Evolutionary conservation across 2,888 invertebrate species (phyloP).

Genomic region (Bembecia ichneumoniformis): DNA sequence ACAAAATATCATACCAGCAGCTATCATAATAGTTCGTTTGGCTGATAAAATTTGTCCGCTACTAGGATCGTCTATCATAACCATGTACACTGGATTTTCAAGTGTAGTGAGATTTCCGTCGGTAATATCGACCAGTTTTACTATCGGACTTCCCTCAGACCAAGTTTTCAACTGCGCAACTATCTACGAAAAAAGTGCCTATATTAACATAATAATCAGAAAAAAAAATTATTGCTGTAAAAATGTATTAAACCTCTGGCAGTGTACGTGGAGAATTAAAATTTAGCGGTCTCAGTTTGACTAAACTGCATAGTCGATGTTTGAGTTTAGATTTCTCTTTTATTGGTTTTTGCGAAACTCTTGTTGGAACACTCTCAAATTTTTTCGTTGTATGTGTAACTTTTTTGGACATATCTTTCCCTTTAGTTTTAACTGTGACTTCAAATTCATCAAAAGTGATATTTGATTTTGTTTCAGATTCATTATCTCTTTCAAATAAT

Average conservation of each 20-base stretch:
- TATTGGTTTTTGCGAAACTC: background rate
- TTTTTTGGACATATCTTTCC: background rate
- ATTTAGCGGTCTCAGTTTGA: constrained; percentile 36
- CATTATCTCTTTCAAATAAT: background rate
- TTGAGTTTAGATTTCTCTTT: constrained; percentile 13
- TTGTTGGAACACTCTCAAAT: background rate
- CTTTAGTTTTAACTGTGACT: constrained; percentile 2
- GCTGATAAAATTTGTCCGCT: constrained; percentile 54
- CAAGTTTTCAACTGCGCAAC: constrained; percentile 44
- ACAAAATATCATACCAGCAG: constrained; percentile 39
- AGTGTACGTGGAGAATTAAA: constrained; percentile 49
- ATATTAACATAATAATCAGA: constrained; percentile 1
- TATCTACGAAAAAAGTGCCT: constrained; percentile 30
- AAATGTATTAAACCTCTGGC: constrained; percentile 35
- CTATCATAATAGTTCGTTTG: constrained; percentile 56
- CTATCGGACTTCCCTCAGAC: constrained; percentile 53
- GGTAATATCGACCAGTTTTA: constrained; percentile 53
- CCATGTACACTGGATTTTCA: constrained; percentile 63
- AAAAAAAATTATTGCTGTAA: background rate
- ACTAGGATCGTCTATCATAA: constrained; percentile 58
- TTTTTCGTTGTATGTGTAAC: constrained; percentile 1
- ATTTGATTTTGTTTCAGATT: background rate
- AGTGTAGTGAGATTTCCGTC: constrained; percentile 50
- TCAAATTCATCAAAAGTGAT: constrained; percentile 1
- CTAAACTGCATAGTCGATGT: constrained; percentile 32